Conservation (phyloP, 2,113 vertebrate species). For the Prochilodus magdalenae region DNA sequence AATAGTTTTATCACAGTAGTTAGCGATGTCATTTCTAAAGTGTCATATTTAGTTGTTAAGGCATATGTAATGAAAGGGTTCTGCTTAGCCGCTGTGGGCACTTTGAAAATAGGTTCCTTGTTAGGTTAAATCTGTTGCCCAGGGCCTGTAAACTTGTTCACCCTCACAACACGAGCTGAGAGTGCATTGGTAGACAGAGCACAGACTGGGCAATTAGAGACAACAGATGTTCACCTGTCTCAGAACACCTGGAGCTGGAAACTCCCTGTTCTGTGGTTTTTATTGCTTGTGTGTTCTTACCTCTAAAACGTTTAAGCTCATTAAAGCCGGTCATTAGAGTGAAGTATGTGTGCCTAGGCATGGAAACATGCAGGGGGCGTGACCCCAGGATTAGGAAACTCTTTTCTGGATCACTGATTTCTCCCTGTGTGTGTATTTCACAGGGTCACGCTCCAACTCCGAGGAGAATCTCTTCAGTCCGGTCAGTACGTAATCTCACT, state of each 20-base stretch:
- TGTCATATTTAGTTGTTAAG: no score
- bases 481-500: conserved; percentile 59
- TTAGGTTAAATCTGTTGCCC: background rate
- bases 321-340: background rate
- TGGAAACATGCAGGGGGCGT: no score
- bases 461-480: conserved; percentile 72
- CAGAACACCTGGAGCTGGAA: background rate
- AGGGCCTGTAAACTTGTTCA: background rate
- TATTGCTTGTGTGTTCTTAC: background rate
- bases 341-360: background rate
- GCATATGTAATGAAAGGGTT: no score
- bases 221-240: background rate
- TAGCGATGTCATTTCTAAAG: no score
- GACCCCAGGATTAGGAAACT: no score
- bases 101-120: no score
- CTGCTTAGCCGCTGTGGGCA: no score
- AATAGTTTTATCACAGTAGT: no score
- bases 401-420: no score
- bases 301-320: background rate
- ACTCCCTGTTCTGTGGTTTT: background rate
- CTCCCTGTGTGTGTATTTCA: conserved; percentile 26
- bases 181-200: background rate
- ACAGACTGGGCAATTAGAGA: background rate
- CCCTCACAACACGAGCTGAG: background rate
- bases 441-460: conserved; percentile 70